Evolutionary conservation across 2,113 vertebrate species (phyloP).

Genomic region (Elephas maximus): DNA sequence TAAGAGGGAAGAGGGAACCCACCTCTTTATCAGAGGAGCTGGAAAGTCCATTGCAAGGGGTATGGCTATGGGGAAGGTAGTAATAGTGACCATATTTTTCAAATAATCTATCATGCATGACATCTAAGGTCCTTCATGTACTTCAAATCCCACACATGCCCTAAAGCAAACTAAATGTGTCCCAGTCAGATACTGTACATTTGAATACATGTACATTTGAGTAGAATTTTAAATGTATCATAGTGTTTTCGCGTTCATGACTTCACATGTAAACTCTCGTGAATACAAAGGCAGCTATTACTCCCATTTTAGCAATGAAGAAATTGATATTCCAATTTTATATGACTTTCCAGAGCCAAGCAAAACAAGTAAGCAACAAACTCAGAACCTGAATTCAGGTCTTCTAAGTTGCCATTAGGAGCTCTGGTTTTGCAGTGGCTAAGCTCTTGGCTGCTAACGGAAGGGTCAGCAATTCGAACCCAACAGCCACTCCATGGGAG

Average conservation of each 20-base stretch:
- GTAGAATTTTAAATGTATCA: background rate
- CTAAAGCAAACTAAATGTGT: background rate
- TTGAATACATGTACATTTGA: background rate
- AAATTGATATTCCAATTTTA: background rate
- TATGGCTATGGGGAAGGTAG: background rate
- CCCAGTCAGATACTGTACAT: background rate
- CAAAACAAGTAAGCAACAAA: conserved; percentile 3
- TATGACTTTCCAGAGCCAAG: background rate
- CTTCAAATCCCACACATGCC: background rate
- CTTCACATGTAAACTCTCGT: background rate
- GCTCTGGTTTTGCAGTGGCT: background rate
- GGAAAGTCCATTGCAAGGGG: background rate
- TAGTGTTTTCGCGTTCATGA: background rate
- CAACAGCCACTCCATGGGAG: background rate
- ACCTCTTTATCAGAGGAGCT: background rate
- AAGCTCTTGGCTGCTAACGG: background rate
- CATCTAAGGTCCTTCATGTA: background rate
- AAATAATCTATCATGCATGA: background rate
- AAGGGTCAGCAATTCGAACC: background rate
- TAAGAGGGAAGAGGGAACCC: background rate
- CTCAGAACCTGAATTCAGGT: background rate
- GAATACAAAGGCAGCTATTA: background rate
- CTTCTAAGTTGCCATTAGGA: background rate
- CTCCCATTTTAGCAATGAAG: background rate
- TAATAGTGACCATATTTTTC: background rate